Conservation (phyloP, 1,140 invertebrate genomes). For the Drosophila carrolli region DNA sequence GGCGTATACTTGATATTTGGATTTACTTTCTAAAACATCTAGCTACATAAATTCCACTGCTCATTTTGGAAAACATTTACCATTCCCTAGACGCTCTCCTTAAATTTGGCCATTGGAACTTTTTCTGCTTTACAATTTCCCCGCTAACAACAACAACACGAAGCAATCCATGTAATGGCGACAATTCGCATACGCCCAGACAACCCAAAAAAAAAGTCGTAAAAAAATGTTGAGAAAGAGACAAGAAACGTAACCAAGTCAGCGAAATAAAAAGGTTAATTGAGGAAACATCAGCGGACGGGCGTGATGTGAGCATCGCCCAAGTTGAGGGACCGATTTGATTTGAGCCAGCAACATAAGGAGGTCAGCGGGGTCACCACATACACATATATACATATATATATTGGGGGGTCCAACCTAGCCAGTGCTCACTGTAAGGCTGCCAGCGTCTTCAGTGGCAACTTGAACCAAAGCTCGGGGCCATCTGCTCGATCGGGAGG, state of each 20-base stretch:
- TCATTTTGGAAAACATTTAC: conserved; percentile 13
- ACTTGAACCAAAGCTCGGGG: conserved; percentile 68
- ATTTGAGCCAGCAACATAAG: conserved; percentile 71
- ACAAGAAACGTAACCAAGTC: conserved; percentile 48
- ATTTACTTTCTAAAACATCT: conserved; percentile 35
- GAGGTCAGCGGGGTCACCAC: conserved; percentile 63
- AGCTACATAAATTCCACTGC: conserved; percentile 36
- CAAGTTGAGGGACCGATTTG: conserved; percentile 73
- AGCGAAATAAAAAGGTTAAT: conserved; percentile 75
- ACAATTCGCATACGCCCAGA: conserved; percentile 75
- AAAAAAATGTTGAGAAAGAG: conserved; percentile 21
- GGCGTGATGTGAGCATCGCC: conserved; percentile 79
- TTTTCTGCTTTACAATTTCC: conserved; percentile 26
- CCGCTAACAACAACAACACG: conserved; percentile 27
- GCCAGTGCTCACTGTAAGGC: conserved; percentile 36
- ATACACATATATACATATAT: background rate
- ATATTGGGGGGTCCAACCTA: conserved; percentile 28
- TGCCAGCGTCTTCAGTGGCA: conserved; percentile 75
- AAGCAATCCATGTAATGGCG: conserved; percentile 54
- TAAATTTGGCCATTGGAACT: conserved; percentile 42
- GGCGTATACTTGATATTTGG: conserved; percentile 41
- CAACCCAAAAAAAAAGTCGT: conserved; percentile 19
- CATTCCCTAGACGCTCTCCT: conserved; percentile 17
- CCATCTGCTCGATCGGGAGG: conserved; percentile 65
- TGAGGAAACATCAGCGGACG: conserved; percentile 74